A percentile compares a stretch with the other conserved stretches of the same genome.
Conservation (phyloP, 2,797 vertebrate species). For the Silurus lanzhouensis region DNA sequence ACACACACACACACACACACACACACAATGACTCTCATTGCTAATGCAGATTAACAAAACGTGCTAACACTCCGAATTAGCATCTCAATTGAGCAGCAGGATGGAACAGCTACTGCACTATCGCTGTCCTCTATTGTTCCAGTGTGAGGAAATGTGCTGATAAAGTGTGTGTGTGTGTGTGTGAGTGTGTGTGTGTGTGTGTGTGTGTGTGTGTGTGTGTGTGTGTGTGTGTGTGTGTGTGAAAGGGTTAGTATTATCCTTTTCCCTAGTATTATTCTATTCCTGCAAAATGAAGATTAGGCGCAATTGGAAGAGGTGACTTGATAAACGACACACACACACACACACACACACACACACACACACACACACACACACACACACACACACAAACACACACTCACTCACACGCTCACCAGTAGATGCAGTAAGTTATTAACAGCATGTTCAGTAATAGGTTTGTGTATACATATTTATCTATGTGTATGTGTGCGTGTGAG, state of each 20-base stretch:
- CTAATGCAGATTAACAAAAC: slow-evolving; percentile 30
- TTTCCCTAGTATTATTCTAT: neutral
- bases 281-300: slow-evolving; percentile 12
- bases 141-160: slow-evolving; percentile 32
- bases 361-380: too few relatives aligned
- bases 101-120: slow-evolving; percentile 56
- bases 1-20: too few relatives aligned
- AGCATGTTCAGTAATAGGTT: too few relatives aligned
- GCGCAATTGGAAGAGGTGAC: slow-evolving; percentile 1
- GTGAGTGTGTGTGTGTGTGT: slow-evolving; percentile 22
- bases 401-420: too few relatives aligned
- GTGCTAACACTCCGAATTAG: slow-evolving; percentile 64
- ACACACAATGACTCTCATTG: slow-evolving; percentile 35
- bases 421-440: too few relatives aligned
- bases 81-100: slow-evolving; percentile 74
- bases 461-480: too few relatives aligned
- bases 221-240: slow-evolving; percentile 21
- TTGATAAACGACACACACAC: neutral
- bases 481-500: too few relatives aligned
- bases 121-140: slow-evolving; percentile 34
- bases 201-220: neutral
- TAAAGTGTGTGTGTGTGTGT: slow-evolving; percentile 6
- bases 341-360: too few relatives aligned
- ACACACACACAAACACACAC: too few relatives aligned
- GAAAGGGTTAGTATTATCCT: slow-evolving; percentile 20